phyloP scores from a whole-genome alignment of 92 coral and sea anemone genomes.

The Siderastrea radians region DNA sequence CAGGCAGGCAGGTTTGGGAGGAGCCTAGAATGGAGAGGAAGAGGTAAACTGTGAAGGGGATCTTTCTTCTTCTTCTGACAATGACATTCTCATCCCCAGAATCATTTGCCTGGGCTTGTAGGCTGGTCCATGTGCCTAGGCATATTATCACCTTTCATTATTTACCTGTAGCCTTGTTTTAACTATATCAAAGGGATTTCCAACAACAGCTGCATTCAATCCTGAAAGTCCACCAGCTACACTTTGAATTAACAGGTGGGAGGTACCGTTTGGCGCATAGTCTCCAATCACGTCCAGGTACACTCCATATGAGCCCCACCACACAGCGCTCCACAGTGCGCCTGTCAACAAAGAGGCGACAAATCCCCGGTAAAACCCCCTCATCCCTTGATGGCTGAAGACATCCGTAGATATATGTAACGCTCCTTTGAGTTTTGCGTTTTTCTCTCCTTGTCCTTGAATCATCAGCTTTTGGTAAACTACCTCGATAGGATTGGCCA shows the following conservation, averaged over 20 bases:
- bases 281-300: slow-evolving; percentile 71
- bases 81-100: no score
- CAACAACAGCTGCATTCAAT: slow-evolving; percentile 73
- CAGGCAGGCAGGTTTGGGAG: no score
- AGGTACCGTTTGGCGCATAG: slow-evolving; percentile 78
- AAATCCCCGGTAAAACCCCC: slow-evolving; percentile 93
- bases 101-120: no score
- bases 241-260: slow-evolving; percentile 76
- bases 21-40: no score
- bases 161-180: slow-evolving; percentile 88
- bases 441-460: slow-evolving; percentile 71
- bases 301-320: slow-evolving; percentile 95
- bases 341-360: slow-evolving; percentile 82
- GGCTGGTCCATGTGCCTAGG: no score
- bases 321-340: slow-evolving; percentile 90
- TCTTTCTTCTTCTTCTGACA: no score
- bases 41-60: no score
- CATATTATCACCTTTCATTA: no score
- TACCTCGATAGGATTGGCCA: slow-evolving; percentile 69
- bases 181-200: slow-evolving; percentile 84
- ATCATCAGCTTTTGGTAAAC: slow-evolving; percentile 70
- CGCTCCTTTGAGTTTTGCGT: slow-evolving; percentile 75
- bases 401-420: slow-evolving; percentile 75
- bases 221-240: slow-evolving; percentile 81
- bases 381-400: slow-evolving; percentile 67